Conservation (phyloP, 2,113 vertebrate genomes). For the Micromys minutus region DNA sequence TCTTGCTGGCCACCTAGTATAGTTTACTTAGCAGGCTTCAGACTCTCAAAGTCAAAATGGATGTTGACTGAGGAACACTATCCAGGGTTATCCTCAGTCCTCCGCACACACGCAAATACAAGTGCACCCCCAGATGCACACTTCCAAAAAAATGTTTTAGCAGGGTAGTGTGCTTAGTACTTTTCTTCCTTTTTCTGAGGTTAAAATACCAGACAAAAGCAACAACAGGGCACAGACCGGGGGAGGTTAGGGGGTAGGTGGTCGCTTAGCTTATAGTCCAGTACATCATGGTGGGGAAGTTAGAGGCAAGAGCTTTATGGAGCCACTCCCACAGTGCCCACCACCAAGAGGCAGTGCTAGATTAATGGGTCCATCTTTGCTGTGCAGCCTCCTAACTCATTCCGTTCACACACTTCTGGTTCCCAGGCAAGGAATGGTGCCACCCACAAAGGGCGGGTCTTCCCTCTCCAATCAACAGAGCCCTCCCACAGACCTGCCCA, state of each 20-base stretch:
- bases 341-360: background rate
- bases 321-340: background rate
- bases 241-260: background rate
- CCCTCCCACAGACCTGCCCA: background rate
- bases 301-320: background rate
- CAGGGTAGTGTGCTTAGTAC: background rate
- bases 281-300: too few relatives aligned
- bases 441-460: background rate
- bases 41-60: background rate
- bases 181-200: background rate
- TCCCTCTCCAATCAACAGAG: background rate
- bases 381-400: background rate
- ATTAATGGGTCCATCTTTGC: background rate
- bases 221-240: background rate
- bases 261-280: too few relatives aligned
- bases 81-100: background rate
- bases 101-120: background rate
- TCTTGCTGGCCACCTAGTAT: background rate
- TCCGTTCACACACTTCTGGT: background rate
- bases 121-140: background rate
- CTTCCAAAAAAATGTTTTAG: too few relatives aligned
- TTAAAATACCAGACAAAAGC: background rate
- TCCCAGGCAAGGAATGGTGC: background rate
- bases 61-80: background rate
- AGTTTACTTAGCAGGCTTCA: background rate